Evolutionary conservation across 1,140 invertebrate genomes (phyloP), one percentile per base, ranked within the genome.

Genomic region (Leptonema lineaticorne): DNA sequence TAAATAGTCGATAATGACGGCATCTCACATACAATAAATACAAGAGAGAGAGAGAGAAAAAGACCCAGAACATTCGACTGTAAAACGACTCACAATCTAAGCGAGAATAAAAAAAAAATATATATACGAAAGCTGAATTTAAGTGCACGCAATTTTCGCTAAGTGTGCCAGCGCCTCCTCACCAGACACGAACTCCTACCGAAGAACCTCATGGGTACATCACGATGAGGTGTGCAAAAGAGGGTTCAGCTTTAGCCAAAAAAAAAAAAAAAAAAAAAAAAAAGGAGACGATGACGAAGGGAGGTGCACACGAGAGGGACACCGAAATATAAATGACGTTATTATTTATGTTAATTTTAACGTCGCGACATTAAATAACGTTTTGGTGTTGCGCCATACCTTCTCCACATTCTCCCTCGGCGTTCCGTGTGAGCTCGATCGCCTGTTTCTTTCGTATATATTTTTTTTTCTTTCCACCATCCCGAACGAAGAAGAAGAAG

Each of bases 301-400:
- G 37, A 27, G 22, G 30, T 11, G 22, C 9, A 1, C 8, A 8
- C 22, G 14, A 3, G 7, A 33, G 37, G 64, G 69, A 26, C 20
- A 11, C n/a, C 33, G 64, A 73, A 73, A 73, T 73, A 73, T 68
- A 73, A 73, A 73, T 70, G 71, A 73, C 71, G 68, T 73, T 73
- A 73, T 73, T 73, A 73, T 73, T 70, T 73, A 73, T 73, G 71
- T 73, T 73, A 73, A 73, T 73, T 73, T 70, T 70, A 73, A 69
- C 71, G 71, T 65, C 66, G 66, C 45, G 66, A 73, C 68, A 73
- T 73, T 73, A 69, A 73, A 73, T 69, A 70, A 68, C 71, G 71
- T 68, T 70, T 73, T 70, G 56, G 56, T 62, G 7, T 67, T 69
- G 71, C 71, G 68, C 67, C 64, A 65, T 72, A 72, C 71, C 71